Evolutionary conservation across 2,797 vertebrate genomes (phyloP), one percentile per base, ranked within the genome.

Genomic region (Buceros bicornis): DNA sequence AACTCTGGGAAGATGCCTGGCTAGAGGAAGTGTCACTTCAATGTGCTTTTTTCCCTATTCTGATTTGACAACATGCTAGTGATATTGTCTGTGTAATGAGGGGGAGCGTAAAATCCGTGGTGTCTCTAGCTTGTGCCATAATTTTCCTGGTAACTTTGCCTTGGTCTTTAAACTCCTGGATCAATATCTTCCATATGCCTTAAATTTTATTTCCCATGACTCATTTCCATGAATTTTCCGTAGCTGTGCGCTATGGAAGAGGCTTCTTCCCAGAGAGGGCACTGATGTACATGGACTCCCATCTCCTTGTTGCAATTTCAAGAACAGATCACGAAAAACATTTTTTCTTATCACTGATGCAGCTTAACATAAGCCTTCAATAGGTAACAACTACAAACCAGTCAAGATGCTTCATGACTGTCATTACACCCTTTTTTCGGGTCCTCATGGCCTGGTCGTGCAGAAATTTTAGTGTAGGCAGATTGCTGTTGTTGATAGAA

Each of bases 171-270:
- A 67, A 61, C 17, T 91, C 16, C 15, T 37, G 13, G 4, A 26
- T 3, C 0, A 0, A 0, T 74, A 16, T 22, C 31, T 66, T 82
- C 43, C 13, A 8, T 17, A 11, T 65, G 11, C 31, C 21, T 80
- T 76, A 62, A 87, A 45, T 53, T 33, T 16, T 24, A 16, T 42
- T 81, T 79, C 65, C 20, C 13, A 2, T 54, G 70, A 72, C 8
- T 65, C 10, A 40, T 40, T 76, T 2, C 6, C 25, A 66, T 40
- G 61, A 53, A n/a, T 77, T 91, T 87, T 76, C 42, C 6, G 0
- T 72, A 35, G 15, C 50, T 84, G 24, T 72, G 8, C 1, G 2
- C 29, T 48, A 13, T n/a, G 15, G 29, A 78, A 54, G 40, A 72
- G 18, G 10, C 29, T 76, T 11, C 31, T 79, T 69, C 13, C 33